Percentiles rank a stretch among this genome's conserved stretches.
Conservation (phyloP, 2,797 vertebrate genomes). For the Gorsachius magnificus region DNA sequence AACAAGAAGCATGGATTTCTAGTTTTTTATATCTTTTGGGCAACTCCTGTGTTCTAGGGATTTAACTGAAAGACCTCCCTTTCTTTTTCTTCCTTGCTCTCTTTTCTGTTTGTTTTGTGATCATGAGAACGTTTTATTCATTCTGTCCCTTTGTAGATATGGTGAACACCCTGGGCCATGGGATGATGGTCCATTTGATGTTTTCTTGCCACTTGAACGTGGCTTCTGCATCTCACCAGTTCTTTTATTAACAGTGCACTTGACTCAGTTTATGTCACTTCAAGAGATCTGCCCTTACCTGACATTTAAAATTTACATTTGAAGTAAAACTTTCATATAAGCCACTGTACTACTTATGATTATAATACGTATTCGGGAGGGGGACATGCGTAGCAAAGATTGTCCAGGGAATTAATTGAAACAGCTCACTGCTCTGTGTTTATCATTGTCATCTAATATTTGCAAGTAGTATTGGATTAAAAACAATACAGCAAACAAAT, state of each 20-base stretch:
- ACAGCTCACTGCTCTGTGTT: neutral
- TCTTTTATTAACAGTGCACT: conserved; percentile 13
- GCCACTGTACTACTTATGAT: neutral
- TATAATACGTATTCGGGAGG: neutral
- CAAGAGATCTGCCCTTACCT: neutral
- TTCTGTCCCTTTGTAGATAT: neutral
- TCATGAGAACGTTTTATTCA: neutral
- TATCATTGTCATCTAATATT: neutral
- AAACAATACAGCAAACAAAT: neutral
- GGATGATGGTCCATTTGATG: neutral
- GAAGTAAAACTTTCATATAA: neutral
- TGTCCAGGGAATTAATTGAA: neutral
- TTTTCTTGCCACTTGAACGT: neutral
- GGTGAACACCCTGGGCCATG: neutral
- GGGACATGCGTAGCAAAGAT: neutral
- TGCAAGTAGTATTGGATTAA: neutral
- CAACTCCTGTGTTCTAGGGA: neutral
- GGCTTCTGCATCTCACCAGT: neutral
- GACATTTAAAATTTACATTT: conserved; percentile 29
- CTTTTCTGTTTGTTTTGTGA: neutral
- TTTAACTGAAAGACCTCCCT: neutral
- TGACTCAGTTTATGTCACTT: neutral
- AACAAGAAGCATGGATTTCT: neutral
- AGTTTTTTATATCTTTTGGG: neutral
- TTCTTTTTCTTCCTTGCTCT: neutral